Evolutionary conservation across 2,888 invertebrate species (phyloP).

Genomic region (Pseudeuparius sepicola): DNA sequence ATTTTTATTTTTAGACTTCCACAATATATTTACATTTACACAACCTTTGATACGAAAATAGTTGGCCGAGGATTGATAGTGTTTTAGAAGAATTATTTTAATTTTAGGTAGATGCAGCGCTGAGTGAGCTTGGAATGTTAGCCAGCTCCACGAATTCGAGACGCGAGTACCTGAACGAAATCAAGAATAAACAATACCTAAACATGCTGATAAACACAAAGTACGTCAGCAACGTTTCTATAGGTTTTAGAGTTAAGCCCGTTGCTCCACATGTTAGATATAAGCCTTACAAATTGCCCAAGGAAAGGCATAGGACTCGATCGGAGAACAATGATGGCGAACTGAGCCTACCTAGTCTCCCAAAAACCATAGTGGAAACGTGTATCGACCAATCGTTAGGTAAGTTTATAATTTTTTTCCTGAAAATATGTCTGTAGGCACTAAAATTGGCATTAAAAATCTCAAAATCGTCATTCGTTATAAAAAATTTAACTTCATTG

Average conservation of each 20-base stretch:
- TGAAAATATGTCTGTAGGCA: no score
- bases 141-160: slow-evolving; percentile 49
- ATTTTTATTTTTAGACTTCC: no score
- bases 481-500: no score
- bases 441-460: no score
- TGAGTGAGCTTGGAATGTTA: slow-evolving; percentile 52
- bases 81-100: no score
- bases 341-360: slow-evolving; percentile 24
- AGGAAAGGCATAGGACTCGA: slow-evolving; percentile 50
- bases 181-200: slow-evolving; percentile 34
- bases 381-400: slow-evolving; percentile 28
- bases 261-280: slow-evolving; percentile 44
- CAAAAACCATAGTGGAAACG: slow-evolving; percentile 31
- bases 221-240: slow-evolving; percentile 53
- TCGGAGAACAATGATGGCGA: slow-evolving; percentile 44
- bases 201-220: slow-evolving; percentile 46
- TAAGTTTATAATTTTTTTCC: no score
- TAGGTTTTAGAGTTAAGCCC: slow-evolving; percentile 47
- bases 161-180: slow-evolving; percentile 47
- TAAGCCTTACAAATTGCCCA: slow-evolving; percentile 49
- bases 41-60: no score
- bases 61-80: no score
- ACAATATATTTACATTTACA: no score
- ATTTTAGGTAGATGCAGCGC: slow-evolving; percentile 34
- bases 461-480: no score